Evolutionary conservation across 2,113 vertebrate species (phyloP).

Genomic region (Platichthys stellatus): DNA sequence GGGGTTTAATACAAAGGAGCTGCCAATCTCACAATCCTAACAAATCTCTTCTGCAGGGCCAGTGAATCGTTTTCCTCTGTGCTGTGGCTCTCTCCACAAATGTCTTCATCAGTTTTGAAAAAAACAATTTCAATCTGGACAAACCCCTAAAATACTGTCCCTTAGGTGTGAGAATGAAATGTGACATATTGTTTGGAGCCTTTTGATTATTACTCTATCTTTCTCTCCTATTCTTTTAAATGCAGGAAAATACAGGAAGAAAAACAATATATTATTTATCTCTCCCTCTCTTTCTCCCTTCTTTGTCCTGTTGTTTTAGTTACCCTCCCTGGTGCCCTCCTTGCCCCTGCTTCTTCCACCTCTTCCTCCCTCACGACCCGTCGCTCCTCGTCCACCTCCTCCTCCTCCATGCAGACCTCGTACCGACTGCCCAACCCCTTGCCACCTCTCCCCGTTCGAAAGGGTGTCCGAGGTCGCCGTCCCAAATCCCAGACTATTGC

Average conservation of each 20-base stretch:
- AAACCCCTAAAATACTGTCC: background rate
- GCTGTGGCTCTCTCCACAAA: background rate
- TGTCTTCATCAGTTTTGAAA: background rate
- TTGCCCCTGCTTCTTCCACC: constrained; percentile 82
- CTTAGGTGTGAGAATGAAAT: background rate
- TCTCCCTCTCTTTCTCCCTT: background rate
- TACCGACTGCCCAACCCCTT: constrained; percentile 86
- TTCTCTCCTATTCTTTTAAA: background rate
- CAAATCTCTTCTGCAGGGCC: constrained; percentile 39
- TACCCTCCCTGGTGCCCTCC: constrained; percentile 84
- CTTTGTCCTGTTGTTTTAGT: constrained; percentile 77
- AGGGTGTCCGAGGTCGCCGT: constrained; percentile 86
- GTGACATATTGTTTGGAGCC: background rate
- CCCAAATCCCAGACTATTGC: constrained; percentile 85
- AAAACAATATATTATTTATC: background rate
- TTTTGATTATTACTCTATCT: background rate
- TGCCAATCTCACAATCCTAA: constrained; percentile 48
- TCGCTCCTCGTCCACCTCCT: constrained; percentile 84
- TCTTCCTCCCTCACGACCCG: constrained; percentile 83
- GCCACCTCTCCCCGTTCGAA: constrained; percentile 85
- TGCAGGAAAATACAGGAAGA: background rate
- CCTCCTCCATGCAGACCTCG: constrained; percentile 90
- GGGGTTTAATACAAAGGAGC: constrained; percentile 49
- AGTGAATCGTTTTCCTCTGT: constrained; percentile 3
- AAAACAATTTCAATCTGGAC: background rate